Conservation (phyloP, 1,140 invertebrate species). For the Pygmarrhopalites habei region DNA sequence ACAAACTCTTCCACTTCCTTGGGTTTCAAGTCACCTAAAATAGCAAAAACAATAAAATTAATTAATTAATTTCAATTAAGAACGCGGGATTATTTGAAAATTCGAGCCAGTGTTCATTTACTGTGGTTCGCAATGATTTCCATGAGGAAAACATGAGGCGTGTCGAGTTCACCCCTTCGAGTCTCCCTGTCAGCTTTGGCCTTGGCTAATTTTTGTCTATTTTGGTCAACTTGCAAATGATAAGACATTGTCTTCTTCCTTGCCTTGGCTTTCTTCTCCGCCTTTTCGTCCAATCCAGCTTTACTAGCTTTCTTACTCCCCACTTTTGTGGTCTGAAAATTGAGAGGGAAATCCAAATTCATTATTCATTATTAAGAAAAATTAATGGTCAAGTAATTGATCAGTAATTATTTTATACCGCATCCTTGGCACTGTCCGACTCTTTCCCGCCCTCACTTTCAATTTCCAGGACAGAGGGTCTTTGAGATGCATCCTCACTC, state of each 20-base stretch:
- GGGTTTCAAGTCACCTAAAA: slow-evolving; percentile 45
- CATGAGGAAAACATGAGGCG: slow-evolving; percentile 48
- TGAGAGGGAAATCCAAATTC: no score
- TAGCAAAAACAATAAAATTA: neutral
- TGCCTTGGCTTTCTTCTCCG: no score
- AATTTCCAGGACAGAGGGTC: no score
- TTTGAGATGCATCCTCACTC: neutral
- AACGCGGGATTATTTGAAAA: neutral
- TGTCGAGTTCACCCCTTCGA: slow-evolving; percentile 48
- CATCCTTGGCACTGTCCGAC: no score
- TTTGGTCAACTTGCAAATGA: slow-evolving; percentile 29
- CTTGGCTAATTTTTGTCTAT: slow-evolving; percentile 41
- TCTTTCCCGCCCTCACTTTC: no score
- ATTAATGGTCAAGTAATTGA: no score
- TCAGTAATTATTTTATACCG: no score
- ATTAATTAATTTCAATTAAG: neutral
- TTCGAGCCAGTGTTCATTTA: slow-evolving; percentile 31
- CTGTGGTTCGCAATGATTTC: slow-evolving; percentile 54
- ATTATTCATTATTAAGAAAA: no score
- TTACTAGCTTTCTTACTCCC: neutral
- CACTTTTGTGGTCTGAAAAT: no score
- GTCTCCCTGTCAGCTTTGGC: slow-evolving; percentile 49
- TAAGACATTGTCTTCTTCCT: slow-evolving; percentile 9
- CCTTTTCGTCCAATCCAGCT: neutral
- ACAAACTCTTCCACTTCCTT: slow-evolving; percentile 57